Evolutionary conservation across 2,113 vertebrate species (phyloP).

Genomic region (Oncorhynchus mykiss): DNA sequence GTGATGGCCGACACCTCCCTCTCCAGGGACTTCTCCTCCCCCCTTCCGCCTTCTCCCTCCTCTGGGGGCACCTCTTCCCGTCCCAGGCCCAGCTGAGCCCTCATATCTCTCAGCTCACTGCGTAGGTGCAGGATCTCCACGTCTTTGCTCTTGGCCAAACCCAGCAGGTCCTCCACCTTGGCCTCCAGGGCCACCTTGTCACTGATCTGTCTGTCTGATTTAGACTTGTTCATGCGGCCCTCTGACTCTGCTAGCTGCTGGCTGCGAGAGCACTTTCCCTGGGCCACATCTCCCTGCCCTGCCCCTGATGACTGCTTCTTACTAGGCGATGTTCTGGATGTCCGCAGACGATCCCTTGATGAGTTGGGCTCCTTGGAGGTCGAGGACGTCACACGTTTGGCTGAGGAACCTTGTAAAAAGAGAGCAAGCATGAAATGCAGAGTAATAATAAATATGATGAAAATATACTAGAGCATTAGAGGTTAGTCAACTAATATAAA

Average conservation of each 20-base stretch:
- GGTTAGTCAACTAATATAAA: background rate
- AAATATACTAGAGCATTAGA: background rate
- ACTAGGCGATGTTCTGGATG: slow-evolving; percentile 80
- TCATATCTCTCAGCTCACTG: slow-evolving; percentile 86
- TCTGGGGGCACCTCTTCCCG: slow-evolving; percentile 71
- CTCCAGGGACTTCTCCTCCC: slow-evolving; percentile 76
- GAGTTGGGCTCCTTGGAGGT: slow-evolving; percentile 84
- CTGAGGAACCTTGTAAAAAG: slow-evolving; percentile 61
- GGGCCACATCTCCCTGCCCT: slow-evolving; percentile 50
- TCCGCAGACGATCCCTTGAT: slow-evolving; percentile 82
- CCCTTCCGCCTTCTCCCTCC: slow-evolving; percentile 55
- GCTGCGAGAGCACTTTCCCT: slow-evolving; percentile 82
- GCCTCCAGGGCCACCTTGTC: slow-evolving; percentile 88
- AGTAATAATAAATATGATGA: background rate
- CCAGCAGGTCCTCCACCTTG: slow-evolving; percentile 89
- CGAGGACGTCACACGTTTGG: slow-evolving; percentile 79
- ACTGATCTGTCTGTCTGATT: slow-evolving; percentile 90
- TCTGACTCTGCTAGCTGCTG: slow-evolving; percentile 77
- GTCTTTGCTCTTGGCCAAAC: slow-evolving; percentile 89
- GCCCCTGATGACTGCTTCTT: slow-evolving; percentile 80
- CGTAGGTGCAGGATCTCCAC: slow-evolving; percentile 88
- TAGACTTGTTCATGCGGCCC: slow-evolving; percentile 91
- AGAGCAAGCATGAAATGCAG: background rate
- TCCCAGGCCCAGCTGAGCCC: slow-evolving; percentile 82
- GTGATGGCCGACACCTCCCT: slow-evolving; percentile 62